Percentiles rank a stretch among this genome's conserved stretches.
Evolutionary conservation across 2,797 vertebrate species (phyloP).

Genomic region (Antennarius maculatus): DNA sequence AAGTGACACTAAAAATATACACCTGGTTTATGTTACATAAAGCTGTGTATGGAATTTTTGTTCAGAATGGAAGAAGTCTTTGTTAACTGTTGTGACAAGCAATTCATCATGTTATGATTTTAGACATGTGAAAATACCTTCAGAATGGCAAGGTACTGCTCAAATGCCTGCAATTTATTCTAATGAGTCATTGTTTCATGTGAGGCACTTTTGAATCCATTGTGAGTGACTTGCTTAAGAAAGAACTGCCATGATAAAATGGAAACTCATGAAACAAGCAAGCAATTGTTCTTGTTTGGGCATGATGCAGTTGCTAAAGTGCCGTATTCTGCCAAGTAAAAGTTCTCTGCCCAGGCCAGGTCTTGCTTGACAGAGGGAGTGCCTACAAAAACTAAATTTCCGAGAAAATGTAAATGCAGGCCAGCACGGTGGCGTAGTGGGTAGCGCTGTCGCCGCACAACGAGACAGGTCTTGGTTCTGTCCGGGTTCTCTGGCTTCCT

Average conservation of each 20-base stretch:
- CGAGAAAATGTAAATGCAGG: too few relatives aligned
- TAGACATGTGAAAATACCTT: background rate
- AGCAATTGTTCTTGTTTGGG: slow-evolving; percentile 56
- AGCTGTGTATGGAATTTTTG: background rate
- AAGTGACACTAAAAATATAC: slow-evolving; percentile 28
- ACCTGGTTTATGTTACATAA: slow-evolving; percentile 33
- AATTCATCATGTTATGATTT: slow-evolving; percentile 2
- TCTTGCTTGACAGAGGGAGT: slow-evolving; percentile 10
- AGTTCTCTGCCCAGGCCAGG: background rate
- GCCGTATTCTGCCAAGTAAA: slow-evolving; percentile 24
- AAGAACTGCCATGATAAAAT: background rate
- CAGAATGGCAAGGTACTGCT: slow-evolving; percentile 1
- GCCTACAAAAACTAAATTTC: background rate
- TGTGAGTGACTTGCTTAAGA: slow-evolving; percentile 3
- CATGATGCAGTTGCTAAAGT: slow-evolving; percentile 22
- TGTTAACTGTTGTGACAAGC: background rate
- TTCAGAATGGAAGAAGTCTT: slow-evolving; percentile 11
- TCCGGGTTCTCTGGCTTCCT: too few relatives aligned
- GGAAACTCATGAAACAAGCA: slow-evolving; percentile 45
- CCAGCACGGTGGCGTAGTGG: too few relatives aligned
- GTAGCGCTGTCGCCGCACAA: too few relatives aligned
- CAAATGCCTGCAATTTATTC: background rate
- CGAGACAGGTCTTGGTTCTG: too few relatives aligned
- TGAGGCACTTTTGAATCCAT: slow-evolving; percentile 16
- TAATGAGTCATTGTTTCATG: slow-evolving; percentile 20